These are phyloP conservation scores for Amphipoea lucens DNA, from an alignment of 2,888 invertebrate species.

Conservation along the genomic window DNA sequence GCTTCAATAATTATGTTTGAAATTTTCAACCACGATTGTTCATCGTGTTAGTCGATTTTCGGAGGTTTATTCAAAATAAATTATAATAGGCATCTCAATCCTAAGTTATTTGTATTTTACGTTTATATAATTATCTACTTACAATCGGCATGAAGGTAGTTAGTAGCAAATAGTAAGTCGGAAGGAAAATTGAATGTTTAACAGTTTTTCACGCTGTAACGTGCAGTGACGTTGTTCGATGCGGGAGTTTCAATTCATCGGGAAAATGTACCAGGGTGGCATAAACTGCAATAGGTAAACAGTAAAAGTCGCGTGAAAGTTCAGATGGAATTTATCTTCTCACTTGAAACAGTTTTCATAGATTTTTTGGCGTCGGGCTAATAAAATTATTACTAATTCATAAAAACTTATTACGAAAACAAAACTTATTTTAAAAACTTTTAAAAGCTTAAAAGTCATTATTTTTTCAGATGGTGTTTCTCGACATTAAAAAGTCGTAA, in stretches of 20 bases:
- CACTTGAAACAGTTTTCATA: background rate
- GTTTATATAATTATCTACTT: background rate
- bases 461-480: background rate
- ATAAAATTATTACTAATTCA: background rate
- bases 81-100: too few relatives aligned
- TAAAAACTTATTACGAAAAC: background rate
- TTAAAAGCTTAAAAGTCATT: background rate
- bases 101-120: background rate
- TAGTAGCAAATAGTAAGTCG: background rate
- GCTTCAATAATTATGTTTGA: background rate
- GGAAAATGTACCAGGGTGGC: conserved; percentile 8
- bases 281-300: background rate
- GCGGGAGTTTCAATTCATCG: conserved; percentile 4
- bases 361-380: background rate
- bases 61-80: too few relatives aligned
- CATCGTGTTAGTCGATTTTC: background rate
- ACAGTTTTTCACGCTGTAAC: background rate
- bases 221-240: background rate
- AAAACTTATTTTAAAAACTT: background rate
- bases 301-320: background rate
- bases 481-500: background rate
- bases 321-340: background rate
- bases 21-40: background rate
- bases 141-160: background rate
- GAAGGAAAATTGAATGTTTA: background rate